These are phyloP conservation scores for Thera britannica DNA, from an alignment of 2,888 invertebrate genomes.

Conservation along the genomic window DNA sequence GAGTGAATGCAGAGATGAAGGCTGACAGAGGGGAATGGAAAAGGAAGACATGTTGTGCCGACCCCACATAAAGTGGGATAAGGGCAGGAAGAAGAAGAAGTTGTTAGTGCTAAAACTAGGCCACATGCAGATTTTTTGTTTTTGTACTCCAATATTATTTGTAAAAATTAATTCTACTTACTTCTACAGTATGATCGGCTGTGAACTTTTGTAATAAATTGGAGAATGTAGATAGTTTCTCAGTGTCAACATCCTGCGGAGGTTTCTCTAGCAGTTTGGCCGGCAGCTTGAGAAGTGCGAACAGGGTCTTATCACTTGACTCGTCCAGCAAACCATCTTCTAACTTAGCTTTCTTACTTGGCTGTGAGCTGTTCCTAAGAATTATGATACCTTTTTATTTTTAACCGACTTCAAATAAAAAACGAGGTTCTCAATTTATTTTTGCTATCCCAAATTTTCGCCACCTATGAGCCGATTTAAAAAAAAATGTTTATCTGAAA, in stretches of 20 bases:
- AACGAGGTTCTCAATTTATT: too few species aligned
- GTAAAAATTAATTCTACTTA: slow-evolving; percentile 51
- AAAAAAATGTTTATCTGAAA: too few species aligned
- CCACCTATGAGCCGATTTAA: too few species aligned
- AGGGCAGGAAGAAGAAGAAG: too few species aligned
- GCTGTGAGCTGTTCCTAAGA: slow-evolving; percentile 60
- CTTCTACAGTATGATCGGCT: slow-evolving; percentile 75
- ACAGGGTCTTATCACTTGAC: slow-evolving; percentile 85
- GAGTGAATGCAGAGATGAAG: too few species aligned
- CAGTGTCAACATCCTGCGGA: slow-evolving; percentile 60
- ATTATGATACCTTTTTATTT: neutral
- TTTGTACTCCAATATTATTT: too few species aligned
- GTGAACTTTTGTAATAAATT: slow-evolving; percentile 78
- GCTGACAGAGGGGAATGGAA: too few species aligned
- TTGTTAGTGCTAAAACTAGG: too few species aligned
- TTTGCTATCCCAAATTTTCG: too few species aligned
- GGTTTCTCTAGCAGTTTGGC: slow-evolving; percentile 64
- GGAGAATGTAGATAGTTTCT: slow-evolving; percentile 77
- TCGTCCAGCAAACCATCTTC: slow-evolving; percentile 64
- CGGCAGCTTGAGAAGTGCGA: slow-evolving; percentile 80
- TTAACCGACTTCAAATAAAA: neutral
- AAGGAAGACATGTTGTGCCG: too few species aligned
- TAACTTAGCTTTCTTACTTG: slow-evolving; percentile 65
- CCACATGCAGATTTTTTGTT: too few species aligned
- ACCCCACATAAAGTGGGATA: too few species aligned